These are phyloP conservation scores for Etheostoma cragini DNA, from an alignment of 2,113 vertebrate species.

Conservation along the genomic window DNA sequence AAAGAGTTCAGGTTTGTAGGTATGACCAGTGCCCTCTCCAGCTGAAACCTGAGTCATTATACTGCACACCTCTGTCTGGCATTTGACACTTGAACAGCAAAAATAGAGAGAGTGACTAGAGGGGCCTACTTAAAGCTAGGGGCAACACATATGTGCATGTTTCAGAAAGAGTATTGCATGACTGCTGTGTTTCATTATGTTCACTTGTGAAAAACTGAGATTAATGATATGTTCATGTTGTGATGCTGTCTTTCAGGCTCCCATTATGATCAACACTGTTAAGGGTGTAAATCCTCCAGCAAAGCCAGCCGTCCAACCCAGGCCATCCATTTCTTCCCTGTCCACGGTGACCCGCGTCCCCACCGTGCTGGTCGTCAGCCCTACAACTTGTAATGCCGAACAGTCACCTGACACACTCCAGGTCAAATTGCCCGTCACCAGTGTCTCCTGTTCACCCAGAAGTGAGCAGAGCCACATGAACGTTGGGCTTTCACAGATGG, in stretches of 20 bases:
- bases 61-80: conserved; percentile 23
- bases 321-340: neutral
- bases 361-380: conserved; percentile 41
- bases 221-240: neutral
- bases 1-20: neutral
- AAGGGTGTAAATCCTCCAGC: neutral
- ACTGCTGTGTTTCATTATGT: neutral
- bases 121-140: neutral
- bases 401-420: conserved; percentile 35
- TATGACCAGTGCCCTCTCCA: neutral
- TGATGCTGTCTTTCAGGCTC: conserved; percentile 51
- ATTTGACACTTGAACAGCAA: conserved; percentile 41
- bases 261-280: neutral
- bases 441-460: conserved; percentile 8
- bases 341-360: conserved; percentile 25
- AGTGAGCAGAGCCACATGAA: neutral
- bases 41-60: conserved; percentile 27
- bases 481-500: neutral
- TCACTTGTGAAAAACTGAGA: neutral
- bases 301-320: conserved; percentile 38
- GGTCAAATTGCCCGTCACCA: conserved; percentile 47
- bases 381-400: conserved; percentile 17
- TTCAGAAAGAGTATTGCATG: neutral
- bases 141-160: neutral
- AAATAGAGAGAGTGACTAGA: conserved; percentile 25